Base-by-base conservation (phyloP, 2,113 vertebrate species). In the Copsychus sechellarum region DNA sequence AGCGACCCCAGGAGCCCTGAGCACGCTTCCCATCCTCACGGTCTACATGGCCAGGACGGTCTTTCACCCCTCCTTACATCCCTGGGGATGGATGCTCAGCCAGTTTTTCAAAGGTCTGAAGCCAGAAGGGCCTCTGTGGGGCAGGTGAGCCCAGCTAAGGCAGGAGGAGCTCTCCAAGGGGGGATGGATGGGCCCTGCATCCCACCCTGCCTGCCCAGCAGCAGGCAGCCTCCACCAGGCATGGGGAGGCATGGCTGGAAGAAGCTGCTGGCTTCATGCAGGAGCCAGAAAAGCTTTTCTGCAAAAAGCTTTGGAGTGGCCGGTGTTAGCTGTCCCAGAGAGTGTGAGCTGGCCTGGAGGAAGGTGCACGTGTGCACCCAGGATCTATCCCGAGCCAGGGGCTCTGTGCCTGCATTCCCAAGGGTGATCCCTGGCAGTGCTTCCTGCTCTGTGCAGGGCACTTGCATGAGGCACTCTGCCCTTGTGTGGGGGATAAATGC, bases 231-330 rank as follows among this genome's bases (percentile, higher is more conserved):
- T 54, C 29, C 4, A 8, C 42, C 4, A 0, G 78, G 31, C 16
- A 0, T 3, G 38, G 60, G 58, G 38, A 89, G 92, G 65, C 12
- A 19, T 1, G 3, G 78, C 61, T 87, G 92, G 43, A 80, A 86
- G 57, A 67, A 92, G 86, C 71, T 88, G 83, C 67, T 86, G 85
- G 38, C 76, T 76, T 92, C 92, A 82, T 90, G 95, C 92, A 92
- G 92, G 71, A 92, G 92, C 76, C 90, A 83, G 67, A 66, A 90
- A 78, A 92, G 62, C 79, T 70, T 88, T 93, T 92, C 79, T 78
- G 92, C 93, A 53, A 34, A 26, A 70, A 82, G 88, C 33, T 82
- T 42, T 29, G 53, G 66, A 83, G 71, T 1, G 3, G 31, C 61
- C 48, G 66, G 53, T 56, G 70, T 4, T 31, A 82, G 71, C 9